These are phyloP conservation scores for Calyptomena viridis DNA, from an alignment of 2,113 vertebrate genomes.

Conservation along the genomic window DNA sequence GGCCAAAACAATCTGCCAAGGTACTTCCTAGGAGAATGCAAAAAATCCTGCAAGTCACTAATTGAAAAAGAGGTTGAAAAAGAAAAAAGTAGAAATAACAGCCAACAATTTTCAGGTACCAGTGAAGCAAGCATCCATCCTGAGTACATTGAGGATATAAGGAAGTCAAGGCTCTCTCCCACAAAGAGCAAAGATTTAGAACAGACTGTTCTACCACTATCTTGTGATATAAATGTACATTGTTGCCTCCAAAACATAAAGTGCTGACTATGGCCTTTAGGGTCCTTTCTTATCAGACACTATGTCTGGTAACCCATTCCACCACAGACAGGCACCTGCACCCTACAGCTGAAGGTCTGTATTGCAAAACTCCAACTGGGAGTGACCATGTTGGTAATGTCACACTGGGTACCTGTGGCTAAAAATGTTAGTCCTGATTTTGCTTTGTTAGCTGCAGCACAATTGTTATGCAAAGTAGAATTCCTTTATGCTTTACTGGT, in stretches of 20 bases:
- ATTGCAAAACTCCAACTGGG: not conserved
- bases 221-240: not conserved
- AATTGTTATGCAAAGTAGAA: not conserved
- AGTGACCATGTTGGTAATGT: fast-evolving
- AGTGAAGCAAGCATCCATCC: not conserved
- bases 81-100: not conserved
- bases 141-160: not conserved
- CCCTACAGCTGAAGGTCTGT: not conserved
- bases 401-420: not conserved
- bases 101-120: not conserved
- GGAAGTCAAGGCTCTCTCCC: not conserved
- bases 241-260: not conserved
- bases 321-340: not conserved
- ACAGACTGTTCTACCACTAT: not conserved
- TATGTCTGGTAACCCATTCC: not conserved
- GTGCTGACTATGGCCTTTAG: not conserved
- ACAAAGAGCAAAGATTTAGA: not conserved
- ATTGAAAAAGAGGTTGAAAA: not conserved
- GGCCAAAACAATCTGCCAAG: not conserved
- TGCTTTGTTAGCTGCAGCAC: not conserved
- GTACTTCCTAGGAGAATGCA: not conserved
- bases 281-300: not conserved
- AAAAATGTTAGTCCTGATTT: not conserved
- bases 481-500: not conserved
- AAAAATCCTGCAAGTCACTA: not conserved